Base-by-base conservation (phyloP, 2,888 invertebrate species). In the Synanthedon tipuliformis region DNA sequence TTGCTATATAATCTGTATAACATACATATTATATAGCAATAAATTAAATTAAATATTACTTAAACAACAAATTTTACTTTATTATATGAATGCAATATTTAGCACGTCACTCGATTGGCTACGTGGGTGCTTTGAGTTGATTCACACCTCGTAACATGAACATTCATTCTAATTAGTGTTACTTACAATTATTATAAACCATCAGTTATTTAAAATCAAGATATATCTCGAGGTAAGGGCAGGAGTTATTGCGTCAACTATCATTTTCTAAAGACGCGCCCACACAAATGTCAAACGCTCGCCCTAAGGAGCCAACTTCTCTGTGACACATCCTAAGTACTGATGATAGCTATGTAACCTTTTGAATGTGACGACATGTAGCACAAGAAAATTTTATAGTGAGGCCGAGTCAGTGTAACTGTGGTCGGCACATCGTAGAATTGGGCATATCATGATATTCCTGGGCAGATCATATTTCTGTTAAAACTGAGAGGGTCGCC, bases 151-250 rank as follows among this genome's bases (percentile, higher is more conserved):
- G 61, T 58, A 41, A 13, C 58, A 53, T 54, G 58, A 64, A 59
- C 74, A 75, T 79, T 63, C 65, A 77, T 78, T 73, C 71, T 73
- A 75, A 80, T 81, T 79, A 78, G 64, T 58, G 51, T 56, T 52
- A 53, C 16, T 15, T 13, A 45, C 45, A 15, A 45, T 13, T 45
- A 45, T 15, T 45, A 45, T 45, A 45, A 45, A 45, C 45, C 45
- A 45, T 45, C 45, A 45, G 15, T 45, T 45, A 45, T 45, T 45
- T 45, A 45, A 45, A 45, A 45, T 45, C 45, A 45, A 45, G 45
- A 45, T 45, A 13, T 45, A 45, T 13, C 45, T 45, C 15, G 45
- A 45, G 45, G n/a, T 34, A 34, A 34, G 45, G 5, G 15, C 15
- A 45, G 45, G 13, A 45, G 45, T 45, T 45, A 45, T 45, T 45